Percentiles rank a stretch among this genome's conserved stretches.
phyloP scores from a whole-genome alignment of 2,113 vertebrate genomes.

The Oncorhynchus tshawytscha region DNA sequence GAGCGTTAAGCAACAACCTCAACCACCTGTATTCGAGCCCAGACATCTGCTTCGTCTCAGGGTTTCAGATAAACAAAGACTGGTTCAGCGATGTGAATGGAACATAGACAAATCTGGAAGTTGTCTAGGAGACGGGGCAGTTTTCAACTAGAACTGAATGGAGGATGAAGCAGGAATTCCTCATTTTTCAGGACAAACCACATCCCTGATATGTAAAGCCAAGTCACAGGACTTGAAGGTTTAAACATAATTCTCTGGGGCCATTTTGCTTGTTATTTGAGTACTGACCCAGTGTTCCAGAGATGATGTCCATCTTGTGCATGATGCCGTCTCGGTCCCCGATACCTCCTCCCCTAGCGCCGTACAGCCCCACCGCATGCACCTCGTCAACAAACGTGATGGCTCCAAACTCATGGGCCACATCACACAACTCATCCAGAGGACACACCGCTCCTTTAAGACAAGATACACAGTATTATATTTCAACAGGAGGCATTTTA shows the following conservation, averaged over 20 bases:
- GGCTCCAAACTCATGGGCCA: constrained; percentile 90
- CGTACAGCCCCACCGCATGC: constrained; percentile 93
- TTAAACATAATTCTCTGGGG: no score
- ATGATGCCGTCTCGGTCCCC: constrained; percentile 93
- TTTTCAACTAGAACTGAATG: no score
- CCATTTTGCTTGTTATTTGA: no score
- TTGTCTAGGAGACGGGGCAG: no score
- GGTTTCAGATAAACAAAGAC: neutral
- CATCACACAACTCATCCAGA: constrained; percentile 90
- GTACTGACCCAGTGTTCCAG: constrained; percentile 89
- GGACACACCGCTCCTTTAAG: constrained; percentile 91
- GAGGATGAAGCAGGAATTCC: no score
- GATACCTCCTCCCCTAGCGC: constrained; percentile 87
- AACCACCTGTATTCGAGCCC: neutral
- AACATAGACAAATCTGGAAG: neutral
- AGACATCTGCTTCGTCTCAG: neutral
- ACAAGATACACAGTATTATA: neutral
- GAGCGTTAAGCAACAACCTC: neutral
- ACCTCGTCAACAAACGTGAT: constrained; percentile 98
- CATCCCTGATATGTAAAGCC: no score
- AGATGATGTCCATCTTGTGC: constrained; percentile 98
- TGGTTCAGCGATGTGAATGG: no score
- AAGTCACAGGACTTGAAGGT: no score
- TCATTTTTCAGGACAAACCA: no score
- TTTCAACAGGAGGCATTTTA: no score